A percentile compares a stretch with the other conserved stretches of the same genome.
phyloP scores from a whole-genome alignment of 23 tunicate genomes.

The Diplosoma virens region DNA sequence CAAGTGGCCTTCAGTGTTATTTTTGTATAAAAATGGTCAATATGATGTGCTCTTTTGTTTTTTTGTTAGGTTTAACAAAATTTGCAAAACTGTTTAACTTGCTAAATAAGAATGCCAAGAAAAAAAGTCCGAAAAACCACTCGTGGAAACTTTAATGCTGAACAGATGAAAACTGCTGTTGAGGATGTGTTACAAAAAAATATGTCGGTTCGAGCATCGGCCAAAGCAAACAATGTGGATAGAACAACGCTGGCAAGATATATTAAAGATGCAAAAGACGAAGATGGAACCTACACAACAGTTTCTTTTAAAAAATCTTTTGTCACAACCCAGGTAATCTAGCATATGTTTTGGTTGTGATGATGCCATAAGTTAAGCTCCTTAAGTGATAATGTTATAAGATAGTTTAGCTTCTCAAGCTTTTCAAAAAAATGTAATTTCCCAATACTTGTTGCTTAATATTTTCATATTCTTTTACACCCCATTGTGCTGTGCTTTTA shows the following conservation, averaged over 20 bases:
- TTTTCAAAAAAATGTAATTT: not conserved
- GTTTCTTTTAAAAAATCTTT: not conserved
- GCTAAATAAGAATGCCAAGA: not conserved
- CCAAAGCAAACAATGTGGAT: not conserved
- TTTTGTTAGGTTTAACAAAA: no score
- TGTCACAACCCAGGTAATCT: slow-evolving; percentile 15
- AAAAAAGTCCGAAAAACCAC: not conserved
- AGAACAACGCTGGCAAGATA: not conserved
- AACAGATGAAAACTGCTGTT: slow-evolving; percentile 3
- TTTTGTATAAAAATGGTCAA: no score
- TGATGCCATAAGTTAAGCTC: not conserved
- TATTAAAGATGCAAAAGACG: not conserved
- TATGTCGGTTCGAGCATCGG: not conserved
- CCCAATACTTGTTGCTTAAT: not conserved
- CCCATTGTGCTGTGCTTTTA: not conserved
- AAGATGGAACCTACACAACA: not conserved
- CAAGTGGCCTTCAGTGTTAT: no score
- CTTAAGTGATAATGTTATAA: not conserved
- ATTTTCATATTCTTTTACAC: not conserved
- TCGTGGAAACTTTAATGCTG: slow-evolving; percentile 3
- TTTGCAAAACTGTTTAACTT: no score
- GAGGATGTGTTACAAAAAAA: slow-evolving; percentile 1
- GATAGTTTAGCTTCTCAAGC: no score
- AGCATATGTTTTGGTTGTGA: not conserved
- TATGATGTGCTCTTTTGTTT: no score